Evolutionary conservation across 2,797 vertebrate species (phyloP).

Genomic region (Sebastolobus alascanus): DNA sequence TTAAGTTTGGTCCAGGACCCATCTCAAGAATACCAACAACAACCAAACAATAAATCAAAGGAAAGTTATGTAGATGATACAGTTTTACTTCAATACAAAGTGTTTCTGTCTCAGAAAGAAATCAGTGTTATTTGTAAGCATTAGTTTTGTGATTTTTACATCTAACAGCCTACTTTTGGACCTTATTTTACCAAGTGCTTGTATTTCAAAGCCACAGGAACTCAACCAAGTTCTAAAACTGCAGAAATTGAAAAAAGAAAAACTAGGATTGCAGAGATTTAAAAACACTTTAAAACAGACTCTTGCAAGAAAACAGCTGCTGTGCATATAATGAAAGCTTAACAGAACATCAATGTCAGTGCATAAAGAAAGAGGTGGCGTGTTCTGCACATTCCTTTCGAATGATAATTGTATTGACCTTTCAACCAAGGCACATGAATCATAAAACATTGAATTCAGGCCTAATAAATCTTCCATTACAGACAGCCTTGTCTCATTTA

Average conservation of each 20-base stretch:
- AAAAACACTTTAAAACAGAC: neutral
- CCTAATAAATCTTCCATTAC: constrained; percentile 16
- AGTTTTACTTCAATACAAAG: neutral
- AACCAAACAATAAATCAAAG: neutral
- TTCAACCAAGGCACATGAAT: neutral
- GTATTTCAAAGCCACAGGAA: neutral
- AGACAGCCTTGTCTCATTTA: neutral
- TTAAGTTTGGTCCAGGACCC: neutral
- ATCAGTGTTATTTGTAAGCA: neutral
- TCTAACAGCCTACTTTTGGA: neutral
- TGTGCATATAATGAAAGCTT: neutral
- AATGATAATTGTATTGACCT: constrained; percentile 11
- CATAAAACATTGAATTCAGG: constrained; percentile 8
- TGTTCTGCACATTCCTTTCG: constrained; percentile 17
- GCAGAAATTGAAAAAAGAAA: too few relatives aligned
- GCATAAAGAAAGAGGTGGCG: neutral
- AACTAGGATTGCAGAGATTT: neutral
- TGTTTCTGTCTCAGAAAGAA: neutral
- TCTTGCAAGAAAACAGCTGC: neutral
- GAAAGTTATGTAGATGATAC: neutral
- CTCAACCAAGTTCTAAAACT: neutral
- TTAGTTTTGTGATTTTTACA: neutral
- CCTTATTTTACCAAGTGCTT: neutral
- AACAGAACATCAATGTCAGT: neutral
- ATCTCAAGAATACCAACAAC: neutral